Evolutionary conservation across 2,888 invertebrate species (phyloP).

Genomic region (Protodeltote pygarga): DNA sequence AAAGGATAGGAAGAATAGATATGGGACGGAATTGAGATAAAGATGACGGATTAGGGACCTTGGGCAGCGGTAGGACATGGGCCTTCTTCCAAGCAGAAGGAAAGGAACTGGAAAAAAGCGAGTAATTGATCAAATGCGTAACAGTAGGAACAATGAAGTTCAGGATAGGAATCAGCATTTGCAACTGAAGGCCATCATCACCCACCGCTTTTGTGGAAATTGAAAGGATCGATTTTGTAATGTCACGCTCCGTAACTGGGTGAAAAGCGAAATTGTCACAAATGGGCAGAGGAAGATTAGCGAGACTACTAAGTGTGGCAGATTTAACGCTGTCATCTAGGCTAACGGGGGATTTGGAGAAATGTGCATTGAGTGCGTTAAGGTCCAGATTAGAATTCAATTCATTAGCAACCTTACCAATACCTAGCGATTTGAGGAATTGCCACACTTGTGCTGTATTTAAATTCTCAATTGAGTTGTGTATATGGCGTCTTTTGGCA

Average conservation of each 20-base stretch:
- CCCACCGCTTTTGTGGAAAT: too few species aligned
- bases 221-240: neutral
- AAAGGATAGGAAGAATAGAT: too few species aligned
- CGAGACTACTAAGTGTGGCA: neutral
- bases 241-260: neutral
- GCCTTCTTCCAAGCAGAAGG: neutral
- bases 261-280: neutral
- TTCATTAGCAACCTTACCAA: neutral
- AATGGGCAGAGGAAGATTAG: neutral
- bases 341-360: neutral
- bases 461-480: slow-evolving; percentile 18
- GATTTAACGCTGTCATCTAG: neutral
- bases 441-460: neutral
- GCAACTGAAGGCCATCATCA: neutral
- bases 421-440: neutral
- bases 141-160: neutral
- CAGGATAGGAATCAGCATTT: neutral
- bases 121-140: neutral
- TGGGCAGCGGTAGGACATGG: neutral
- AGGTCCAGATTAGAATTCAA: neutral
- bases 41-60: neutral
- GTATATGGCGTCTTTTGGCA: slow-evolving; percentile 1
- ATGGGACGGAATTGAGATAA: neutral
- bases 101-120: neutral
- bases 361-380: neutral